phyloP scores from a whole-genome alignment of 2,888 invertebrate genomes.

The Plutella xylostella region DNA sequence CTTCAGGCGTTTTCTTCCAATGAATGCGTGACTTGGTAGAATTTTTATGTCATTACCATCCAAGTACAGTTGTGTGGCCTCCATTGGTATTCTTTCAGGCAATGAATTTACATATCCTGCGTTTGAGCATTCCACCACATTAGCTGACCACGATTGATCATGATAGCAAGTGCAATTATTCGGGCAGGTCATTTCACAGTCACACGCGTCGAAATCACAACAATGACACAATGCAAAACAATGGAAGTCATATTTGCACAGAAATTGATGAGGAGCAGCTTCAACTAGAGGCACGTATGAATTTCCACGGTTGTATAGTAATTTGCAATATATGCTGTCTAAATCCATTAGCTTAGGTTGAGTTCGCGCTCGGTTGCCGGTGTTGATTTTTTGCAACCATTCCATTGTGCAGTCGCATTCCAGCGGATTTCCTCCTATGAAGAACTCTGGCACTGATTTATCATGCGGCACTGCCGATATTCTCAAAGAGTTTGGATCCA shows the following conservation, averaged over 20 bases:
- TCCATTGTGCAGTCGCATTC: conserved; percentile 93
- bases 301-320: conserved; percentile 81
- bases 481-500: conserved; percentile 80
- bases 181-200: conserved; percentile 93
- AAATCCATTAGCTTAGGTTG: conserved; percentile 87
- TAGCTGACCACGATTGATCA: conserved; percentile 88
- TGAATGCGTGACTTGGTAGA: conserved; percentile 85
- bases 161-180: conserved; percentile 89
- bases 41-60: conserved; percentile 85
- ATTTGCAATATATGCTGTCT: conserved; percentile 84
- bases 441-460: conserved; percentile 82
- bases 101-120: conserved; percentile 76
- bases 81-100: conserved; percentile 90
- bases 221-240: conserved; percentile 91
- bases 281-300: conserved; percentile 81
- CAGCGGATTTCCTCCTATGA: conserved; percentile 87
- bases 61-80: conserved; percentile 87
- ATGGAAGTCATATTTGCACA: conserved; percentile 86
- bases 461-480: conserved; percentile 81
- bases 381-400: conserved; percentile 87
- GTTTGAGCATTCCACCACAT: conserved; percentile 85
- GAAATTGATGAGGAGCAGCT: conserved; percentile 84
- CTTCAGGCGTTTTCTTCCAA: conserved; percentile 83
- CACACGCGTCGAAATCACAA: conserved; percentile 92
- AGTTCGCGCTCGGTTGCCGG: conserved; percentile 78